These are phyloP conservation scores for Intellagama lesueurii DNA, from an alignment of 2,797 vertebrate genomes.

Conservation along the genomic window DNA sequence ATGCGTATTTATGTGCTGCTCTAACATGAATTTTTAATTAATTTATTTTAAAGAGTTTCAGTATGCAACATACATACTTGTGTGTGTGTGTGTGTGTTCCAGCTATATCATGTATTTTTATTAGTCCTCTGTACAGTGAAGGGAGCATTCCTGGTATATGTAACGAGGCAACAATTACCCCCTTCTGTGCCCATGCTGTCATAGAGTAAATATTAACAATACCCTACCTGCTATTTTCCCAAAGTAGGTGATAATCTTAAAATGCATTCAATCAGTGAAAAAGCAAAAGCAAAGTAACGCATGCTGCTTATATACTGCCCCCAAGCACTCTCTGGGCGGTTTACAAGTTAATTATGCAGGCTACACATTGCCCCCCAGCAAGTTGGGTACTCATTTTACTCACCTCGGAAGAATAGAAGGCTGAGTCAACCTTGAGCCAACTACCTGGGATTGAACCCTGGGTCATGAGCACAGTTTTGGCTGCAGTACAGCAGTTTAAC, in stretches of 20 bases:
- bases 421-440: too few species aligned
- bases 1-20: neutral
- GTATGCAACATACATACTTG: constrained; percentile 57
- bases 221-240: constrained; percentile 70
- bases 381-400: too few species aligned
- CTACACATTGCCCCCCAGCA: too few species aligned
- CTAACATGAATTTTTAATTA: neutral
- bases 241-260: constrained; percentile 75
- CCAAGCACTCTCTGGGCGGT: too few species aligned
- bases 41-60: constrained; percentile 58
- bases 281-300: too few species aligned
- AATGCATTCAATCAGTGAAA: constrained; percentile 37
- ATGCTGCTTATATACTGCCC: too few species aligned
- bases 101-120: constrained; percentile 58
- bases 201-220: constrained; percentile 58
- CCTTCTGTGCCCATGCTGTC: constrained; percentile 72
- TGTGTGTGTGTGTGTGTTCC: constrained; percentile 62
- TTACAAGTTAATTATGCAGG: too few species aligned
- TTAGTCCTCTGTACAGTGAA: constrained; percentile 62
- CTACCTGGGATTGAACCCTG: too few species aligned
- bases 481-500: too few species aligned
- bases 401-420: too few species aligned
- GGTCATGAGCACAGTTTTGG: too few species aligned
- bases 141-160: constrained; percentile 65
- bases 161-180: constrained; percentile 72